A percentile compares a stretch with the other conserved stretches of the same genome.
These are phyloP conservation scores for Dryobotodes eremita DNA, from an alignment of 2,888 invertebrate genomes.

Conservation along the genomic window DNA sequence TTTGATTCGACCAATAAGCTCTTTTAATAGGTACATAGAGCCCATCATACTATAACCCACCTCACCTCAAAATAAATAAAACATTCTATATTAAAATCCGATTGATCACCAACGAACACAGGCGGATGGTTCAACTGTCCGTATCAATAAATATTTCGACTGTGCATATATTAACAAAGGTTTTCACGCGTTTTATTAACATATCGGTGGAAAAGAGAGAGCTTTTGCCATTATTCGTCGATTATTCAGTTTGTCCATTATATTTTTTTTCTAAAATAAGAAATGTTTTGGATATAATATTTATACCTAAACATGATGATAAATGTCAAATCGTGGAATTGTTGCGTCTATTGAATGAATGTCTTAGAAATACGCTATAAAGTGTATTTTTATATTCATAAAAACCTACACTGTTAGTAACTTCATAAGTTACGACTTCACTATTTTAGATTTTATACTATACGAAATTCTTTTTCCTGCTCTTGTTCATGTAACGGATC, in stretches of 20 bases:
- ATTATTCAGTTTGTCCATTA: conserved; percentile 22
- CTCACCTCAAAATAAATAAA: conserved; percentile 44
- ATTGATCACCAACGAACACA: conserved; percentile 46
- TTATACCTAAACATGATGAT: neutral
- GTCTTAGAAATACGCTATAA: conserved; percentile 3
- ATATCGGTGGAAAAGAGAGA: conserved; percentile 29
- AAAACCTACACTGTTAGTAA: neutral
- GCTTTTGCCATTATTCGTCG: conserved; percentile 21
- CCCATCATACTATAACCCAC: neutral
- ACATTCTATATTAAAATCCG: conserved; percentile 48
- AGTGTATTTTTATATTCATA: neutral
- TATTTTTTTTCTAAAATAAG: conserved; percentile 10
- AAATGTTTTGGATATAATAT: conserved; percentile 2
- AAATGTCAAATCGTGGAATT: conserved; percentile 2
- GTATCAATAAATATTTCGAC: conserved; percentile 54
- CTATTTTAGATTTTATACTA: neutral
- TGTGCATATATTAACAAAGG: conserved; percentile 41
- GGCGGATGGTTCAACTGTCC: conserved; percentile 27
- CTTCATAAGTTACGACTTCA: neutral
- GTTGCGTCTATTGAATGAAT: neutral
- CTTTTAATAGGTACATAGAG: neutral
- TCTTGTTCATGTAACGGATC: neutral
- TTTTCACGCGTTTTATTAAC: conserved; percentile 51
- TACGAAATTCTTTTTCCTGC: neutral
- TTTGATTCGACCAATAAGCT: too few relatives aligned